Evolutionary conservation across 1,140 invertebrate genomes (phyloP), one percentile per base, ranked within the genome.

Genomic region (Lordiphosa clarofinis): DNA sequence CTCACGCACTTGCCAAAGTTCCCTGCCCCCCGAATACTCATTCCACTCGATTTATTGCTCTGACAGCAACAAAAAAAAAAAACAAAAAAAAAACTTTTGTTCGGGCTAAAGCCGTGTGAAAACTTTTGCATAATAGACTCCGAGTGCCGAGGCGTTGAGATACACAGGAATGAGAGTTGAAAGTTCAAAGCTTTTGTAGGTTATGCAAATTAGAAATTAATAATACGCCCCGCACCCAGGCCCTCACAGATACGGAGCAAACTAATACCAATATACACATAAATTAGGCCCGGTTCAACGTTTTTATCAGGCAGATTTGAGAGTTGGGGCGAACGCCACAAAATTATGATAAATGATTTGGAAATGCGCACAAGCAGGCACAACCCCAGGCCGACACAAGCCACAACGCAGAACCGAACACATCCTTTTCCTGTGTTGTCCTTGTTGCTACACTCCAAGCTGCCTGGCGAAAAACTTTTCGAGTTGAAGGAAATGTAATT

Each of bases 341-440:
- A 76, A 82, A 82, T 82, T 82, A 82, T 82, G 78, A 82, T 82
- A 82, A 82, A 82, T 82, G 78, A 82, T 82, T 84, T 84, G 73
- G 67, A 82, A 82, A 84, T 76, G 72, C 73, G 72, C 76, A 84
- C 78, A 82, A 78, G 76, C 78, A 72, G 75, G 36, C 63, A 63
- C 43, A 60, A 61, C 56, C 49, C 37, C 49, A 55, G 56, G n/a
- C n/a, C n/a, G n/a, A n/a, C n/a, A n/a, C n/a, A n/a, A n/a, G 56
- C 52, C 46, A 54, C 76, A 84, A 82, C 76, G 68, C 78, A 82
- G 78, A 82, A 82, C 73, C 73, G 78, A 84, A 76, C 78, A 82
- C 73, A 82, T 84, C 76, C 76, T 84, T 69, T 82, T 82, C 76
- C 76, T 84, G 76, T 66, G 54, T 61, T 69, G 55, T 54, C 59